Conservation (phyloP, 2,797 vertebrate genomes). For the Melanotaenia pygmaea region DNA sequence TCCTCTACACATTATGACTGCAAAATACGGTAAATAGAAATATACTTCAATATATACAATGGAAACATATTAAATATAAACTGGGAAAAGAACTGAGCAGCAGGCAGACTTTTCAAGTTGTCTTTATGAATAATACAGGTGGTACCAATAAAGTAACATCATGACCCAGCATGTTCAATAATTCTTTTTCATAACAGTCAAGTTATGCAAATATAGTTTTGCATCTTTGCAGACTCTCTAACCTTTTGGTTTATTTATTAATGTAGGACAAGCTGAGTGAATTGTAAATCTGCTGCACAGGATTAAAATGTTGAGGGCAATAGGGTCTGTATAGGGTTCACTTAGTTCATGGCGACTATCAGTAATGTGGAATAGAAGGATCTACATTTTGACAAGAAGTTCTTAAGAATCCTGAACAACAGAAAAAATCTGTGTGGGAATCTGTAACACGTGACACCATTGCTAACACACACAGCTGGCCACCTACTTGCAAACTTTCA, state of each 20-base stretch:
- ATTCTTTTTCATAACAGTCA: neutral
- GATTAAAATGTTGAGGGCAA: neutral
- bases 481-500: conserved; percentile 39
- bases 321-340: conserved; percentile 9
- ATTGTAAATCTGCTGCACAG: neutral
- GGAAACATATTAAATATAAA: too few relatives aligned
- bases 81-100: neutral
- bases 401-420: conserved; percentile 31
- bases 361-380: conserved; percentile 48
- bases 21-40: neutral
- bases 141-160: too few relatives aligned
- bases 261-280: neutral
- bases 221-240: neutral
- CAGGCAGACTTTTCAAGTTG: too few relatives aligned
- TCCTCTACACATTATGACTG: neutral
- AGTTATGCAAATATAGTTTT: neutral
- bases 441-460: conserved; percentile 53
- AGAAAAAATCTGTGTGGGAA: conserved; percentile 48
- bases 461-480: conserved; percentile 47
- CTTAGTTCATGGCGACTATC: conserved; percentile 34
- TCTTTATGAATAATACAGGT: too few relatives aligned
- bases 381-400: conserved; percentile 44
- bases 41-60: too few relatives aligned
- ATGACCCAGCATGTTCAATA: neutral
- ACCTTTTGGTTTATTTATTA: neutral